phyloP scores from a whole-genome alignment of 2,888 invertebrate genomes.

The Leptothorax acervorum region DNA sequence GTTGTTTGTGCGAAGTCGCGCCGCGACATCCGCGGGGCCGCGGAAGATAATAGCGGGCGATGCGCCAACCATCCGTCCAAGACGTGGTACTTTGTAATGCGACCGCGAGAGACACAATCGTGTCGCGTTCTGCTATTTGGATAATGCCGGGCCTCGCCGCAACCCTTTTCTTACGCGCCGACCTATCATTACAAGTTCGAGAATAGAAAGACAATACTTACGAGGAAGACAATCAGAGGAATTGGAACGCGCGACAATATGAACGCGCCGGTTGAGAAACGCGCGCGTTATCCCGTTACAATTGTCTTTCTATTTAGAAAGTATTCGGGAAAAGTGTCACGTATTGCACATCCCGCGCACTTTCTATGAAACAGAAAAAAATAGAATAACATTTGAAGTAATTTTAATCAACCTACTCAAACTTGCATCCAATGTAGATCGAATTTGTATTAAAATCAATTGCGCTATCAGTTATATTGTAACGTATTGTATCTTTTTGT shows the following conservation, averaged over 20 bases:
- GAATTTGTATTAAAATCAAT: neutral
- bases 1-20: conserved; percentile 7
- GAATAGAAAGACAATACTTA: conserved; percentile 60
- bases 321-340: neutral
- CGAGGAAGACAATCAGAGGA: conserved; percentile 45
- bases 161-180: conserved; percentile 55
- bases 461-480: no score
- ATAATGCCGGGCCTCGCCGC: conserved; percentile 51
- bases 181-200: conserved; percentile 67
- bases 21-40: conserved; percentile 5
- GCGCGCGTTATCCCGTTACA: conserved; percentile 10
- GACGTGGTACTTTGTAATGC: neutral
- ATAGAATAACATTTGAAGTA: neutral
- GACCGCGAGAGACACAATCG: neutral
- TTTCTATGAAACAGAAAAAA: neutral
- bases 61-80: conserved; percentile 29
- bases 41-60: conserved; percentile 27
- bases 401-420: neutral
- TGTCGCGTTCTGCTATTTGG: conserved; percentile 58
- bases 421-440: neutral
- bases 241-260: conserved; percentile 54
- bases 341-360: neutral
- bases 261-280: neutral
- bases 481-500: no score
- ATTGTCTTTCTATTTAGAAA: conserved; percentile 1